These are phyloP conservation scores for Agrotis clavis DNA, from an alignment of 2,888 invertebrate genomes.

Conservation along the genomic window DNA sequence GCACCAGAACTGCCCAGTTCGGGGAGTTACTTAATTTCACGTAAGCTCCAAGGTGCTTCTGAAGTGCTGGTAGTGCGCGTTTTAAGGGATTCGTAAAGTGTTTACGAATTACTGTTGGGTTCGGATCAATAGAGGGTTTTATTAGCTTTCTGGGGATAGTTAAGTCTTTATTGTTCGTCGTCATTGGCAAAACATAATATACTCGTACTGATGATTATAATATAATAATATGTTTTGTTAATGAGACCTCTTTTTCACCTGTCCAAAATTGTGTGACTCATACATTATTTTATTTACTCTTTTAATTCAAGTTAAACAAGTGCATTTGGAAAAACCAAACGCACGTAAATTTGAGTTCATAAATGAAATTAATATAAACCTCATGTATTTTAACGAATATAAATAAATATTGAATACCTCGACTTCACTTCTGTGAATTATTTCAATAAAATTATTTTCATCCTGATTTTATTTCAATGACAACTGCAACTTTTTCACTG, in stretches of 20 bases:
- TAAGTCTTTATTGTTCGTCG: background rate
- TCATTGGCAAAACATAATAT: no score
- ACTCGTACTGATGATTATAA: no score
- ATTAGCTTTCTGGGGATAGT: constrained; percentile 1
- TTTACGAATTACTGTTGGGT: constrained; percentile 31
- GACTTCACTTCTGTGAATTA: background rate
- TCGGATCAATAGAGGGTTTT: constrained; percentile 25
- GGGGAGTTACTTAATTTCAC: constrained; percentile 76
- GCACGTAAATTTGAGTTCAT: no score
- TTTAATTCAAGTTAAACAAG: background rate
- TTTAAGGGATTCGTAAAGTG: constrained; percentile 49
- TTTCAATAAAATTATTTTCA: background rate
- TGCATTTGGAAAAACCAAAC: no score
- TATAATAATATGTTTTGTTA: no score
- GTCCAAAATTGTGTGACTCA: background rate
- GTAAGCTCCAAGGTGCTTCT: constrained; percentile 66
- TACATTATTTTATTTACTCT: background rate
- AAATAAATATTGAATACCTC: no score
- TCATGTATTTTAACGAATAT: no score
- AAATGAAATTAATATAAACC: no score
- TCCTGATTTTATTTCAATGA: no score
- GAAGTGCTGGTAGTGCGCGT: constrained; percentile 43
- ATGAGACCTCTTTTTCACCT: no score
- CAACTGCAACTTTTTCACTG: no score
- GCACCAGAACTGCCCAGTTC: constrained; percentile 73